Evolutionary conservation across 2,113 vertebrate species (phyloP).

Genomic region (Thomomys bottae): DNA sequence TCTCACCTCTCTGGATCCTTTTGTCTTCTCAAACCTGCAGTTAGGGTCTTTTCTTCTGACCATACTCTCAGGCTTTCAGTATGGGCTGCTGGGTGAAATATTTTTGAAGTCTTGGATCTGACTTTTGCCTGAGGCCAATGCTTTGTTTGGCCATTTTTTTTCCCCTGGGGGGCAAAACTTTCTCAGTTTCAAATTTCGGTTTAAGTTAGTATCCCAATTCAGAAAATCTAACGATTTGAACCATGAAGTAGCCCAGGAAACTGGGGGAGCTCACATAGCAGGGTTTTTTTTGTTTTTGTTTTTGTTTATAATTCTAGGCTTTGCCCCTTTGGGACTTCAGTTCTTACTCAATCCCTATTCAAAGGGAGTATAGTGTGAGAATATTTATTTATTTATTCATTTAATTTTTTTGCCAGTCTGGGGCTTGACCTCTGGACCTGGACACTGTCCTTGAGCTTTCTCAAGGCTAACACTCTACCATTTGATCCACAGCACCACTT

Average conservation of each 20-base stretch:
- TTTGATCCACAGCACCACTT: no score
- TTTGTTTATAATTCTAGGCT: no score
- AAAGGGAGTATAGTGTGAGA: not conserved
- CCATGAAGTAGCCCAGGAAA: not conserved
- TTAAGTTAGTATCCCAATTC: not conserved
- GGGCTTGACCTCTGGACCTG: no score
- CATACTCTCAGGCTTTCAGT: not conserved
- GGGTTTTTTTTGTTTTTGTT: not conserved
- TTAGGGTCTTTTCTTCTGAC: not conserved
- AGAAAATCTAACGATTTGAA: not conserved
- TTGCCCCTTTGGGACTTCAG: not conserved
- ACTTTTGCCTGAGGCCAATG: not conserved
- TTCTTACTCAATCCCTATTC: not conserved
- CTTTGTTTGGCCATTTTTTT: not conserved
- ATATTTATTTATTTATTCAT: no score
- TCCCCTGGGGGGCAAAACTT: not conserved
- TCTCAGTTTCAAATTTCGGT: not conserved
- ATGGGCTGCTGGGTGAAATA: not conserved
- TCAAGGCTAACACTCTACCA: no score
- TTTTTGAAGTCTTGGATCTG: not conserved
- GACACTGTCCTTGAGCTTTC: no score
- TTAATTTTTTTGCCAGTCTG: no score
- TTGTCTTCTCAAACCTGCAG: constrained; percentile 1
- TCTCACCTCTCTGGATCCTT: constrained; percentile 58
- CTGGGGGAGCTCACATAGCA: not conserved